phyloP scores from a whole-genome alignment of 1,140 invertebrate genomes.

The Bicyclus anynana region DNA sequence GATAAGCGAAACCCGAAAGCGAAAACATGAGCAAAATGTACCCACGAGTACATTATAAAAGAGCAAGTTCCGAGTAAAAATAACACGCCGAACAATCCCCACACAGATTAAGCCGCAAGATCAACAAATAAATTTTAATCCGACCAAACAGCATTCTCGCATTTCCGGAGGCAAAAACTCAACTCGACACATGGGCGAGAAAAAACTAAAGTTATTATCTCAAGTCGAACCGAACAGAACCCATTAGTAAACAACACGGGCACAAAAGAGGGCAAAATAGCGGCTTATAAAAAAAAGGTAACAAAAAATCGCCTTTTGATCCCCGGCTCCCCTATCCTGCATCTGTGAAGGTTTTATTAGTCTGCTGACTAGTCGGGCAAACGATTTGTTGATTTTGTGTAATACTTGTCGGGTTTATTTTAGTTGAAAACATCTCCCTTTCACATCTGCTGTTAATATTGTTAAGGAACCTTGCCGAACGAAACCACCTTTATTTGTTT shows the following conservation, averaged over 20 bases:
- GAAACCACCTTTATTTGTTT: no score
- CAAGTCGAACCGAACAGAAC: slow-evolving; percentile 75
- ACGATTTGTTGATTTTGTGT: slow-evolving; percentile 44
- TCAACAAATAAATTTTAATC: slow-evolving; percentile 75
- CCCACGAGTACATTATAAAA: neutral
- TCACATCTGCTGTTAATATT: neutral
- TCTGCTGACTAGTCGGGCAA: slow-evolving; percentile 56
- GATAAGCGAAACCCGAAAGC: no score
- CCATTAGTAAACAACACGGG: slow-evolving; percentile 76
- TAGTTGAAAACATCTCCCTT: slow-evolving; percentile 1
- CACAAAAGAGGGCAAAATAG: slow-evolving; percentile 76
- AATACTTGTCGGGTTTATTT: slow-evolving; percentile 9
- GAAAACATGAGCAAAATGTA: neutral
- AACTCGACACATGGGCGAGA: slow-evolving; percentile 65
- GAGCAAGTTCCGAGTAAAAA: slow-evolving; percentile 38
- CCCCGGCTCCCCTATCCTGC: slow-evolving; percentile 62
- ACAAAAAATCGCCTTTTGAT: slow-evolving; percentile 75
- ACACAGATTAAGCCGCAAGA: slow-evolving; percentile 63
- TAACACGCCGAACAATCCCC: slow-evolving; percentile 26
- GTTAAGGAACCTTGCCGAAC: no score
- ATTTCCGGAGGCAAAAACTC: slow-evolving; percentile 71
- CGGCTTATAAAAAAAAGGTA: slow-evolving; percentile 68
- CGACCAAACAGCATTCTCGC: slow-evolving; percentile 59
- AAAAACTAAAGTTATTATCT: slow-evolving; percentile 75
- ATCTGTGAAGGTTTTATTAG: slow-evolving; percentile 72